Conservation (phyloP, 2,113 vertebrate genomes). For the Xenopus borealis region DNA sequence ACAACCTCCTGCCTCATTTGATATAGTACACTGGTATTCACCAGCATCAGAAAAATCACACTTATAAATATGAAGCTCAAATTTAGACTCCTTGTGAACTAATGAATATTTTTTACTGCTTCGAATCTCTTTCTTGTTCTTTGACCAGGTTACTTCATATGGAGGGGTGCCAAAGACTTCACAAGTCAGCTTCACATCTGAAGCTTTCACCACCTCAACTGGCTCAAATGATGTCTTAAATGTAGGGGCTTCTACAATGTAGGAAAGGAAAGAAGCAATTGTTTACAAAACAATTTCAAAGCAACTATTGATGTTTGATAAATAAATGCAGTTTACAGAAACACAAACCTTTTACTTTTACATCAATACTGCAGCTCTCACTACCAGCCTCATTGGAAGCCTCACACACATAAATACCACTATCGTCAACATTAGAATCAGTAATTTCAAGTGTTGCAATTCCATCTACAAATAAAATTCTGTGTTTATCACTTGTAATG, state of each 20-base stretch:
- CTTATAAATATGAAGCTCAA: constrained; percentile 80
- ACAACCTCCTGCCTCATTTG: constrained; percentile 90
- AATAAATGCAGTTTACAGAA: not conserved
- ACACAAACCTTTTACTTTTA: constrained; percentile 95
- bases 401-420: constrained; percentile 89
- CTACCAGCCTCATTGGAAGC: constrained; percentile 94
- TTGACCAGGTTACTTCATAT: constrained; percentile 89
- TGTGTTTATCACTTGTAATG: constrained; percentile 67
- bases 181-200: constrained; percentile 74
- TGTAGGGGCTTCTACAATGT: constrained; percentile 80
- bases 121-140: constrained; percentile 87
- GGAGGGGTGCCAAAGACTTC: constrained; percentile 83
- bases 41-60: constrained; percentile 84
- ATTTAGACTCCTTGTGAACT: constrained; percentile 67
- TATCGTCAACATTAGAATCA: constrained; percentile 73
- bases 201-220: constrained; percentile 79
- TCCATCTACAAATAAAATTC: constrained; percentile 76
- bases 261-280: constrained; percentile 47
- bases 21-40: constrained; percentile 88
- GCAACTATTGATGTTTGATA: not conserved
- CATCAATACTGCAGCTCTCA: constrained; percentile 89
- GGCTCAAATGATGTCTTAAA: constrained; percentile 76
- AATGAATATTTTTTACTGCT: constrained; percentile 84
- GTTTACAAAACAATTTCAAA: constrained; percentile 43
- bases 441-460: constrained; percentile 81